phyloP scores from a whole-genome alignment of 2,797 vertebrate genomes.

The Hirundo rustica region DNA sequence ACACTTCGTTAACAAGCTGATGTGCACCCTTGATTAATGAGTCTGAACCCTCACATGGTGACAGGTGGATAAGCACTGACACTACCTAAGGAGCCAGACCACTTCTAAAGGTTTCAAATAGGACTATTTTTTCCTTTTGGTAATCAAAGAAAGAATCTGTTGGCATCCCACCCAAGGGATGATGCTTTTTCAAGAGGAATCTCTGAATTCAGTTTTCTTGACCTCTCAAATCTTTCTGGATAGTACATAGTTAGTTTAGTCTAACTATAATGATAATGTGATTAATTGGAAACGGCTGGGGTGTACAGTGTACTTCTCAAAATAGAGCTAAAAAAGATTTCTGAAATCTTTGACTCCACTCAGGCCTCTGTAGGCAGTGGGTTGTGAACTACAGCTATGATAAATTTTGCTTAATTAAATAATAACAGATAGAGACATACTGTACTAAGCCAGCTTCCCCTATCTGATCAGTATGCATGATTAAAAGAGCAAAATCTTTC shows the following conservation, averaged over 20 bases:
- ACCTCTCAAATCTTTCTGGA: not conserved
- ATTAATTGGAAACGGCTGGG: not conserved
- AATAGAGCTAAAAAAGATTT: not conserved
- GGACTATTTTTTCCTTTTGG: not conserved
- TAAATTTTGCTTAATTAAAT: slow-evolving; percentile 9
- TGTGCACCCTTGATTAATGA: not conserved
- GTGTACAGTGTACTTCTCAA: not conserved
- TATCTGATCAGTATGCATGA: not conserved
- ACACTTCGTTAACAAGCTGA: not conserved
- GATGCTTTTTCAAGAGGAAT: not conserved
- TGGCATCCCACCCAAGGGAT: not conserved
- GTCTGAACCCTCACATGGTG: not conserved
- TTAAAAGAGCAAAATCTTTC: not conserved
- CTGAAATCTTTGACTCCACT: not conserved
- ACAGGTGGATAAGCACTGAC: not conserved
- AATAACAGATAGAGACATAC: not conserved
- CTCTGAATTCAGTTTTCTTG: not conserved
- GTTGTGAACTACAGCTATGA: not conserved
- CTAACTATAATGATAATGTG: not conserved
- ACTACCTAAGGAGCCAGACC: not conserved
- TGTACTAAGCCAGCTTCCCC: not conserved
- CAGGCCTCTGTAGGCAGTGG: not conserved
- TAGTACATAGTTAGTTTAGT: not conserved
- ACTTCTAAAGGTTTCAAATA: not conserved
- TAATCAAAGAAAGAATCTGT: not conserved